These are phyloP conservation scores for Athalia rosae DNA, from an alignment of 2,888 invertebrate genomes.

Conservation along the genomic window DNA sequence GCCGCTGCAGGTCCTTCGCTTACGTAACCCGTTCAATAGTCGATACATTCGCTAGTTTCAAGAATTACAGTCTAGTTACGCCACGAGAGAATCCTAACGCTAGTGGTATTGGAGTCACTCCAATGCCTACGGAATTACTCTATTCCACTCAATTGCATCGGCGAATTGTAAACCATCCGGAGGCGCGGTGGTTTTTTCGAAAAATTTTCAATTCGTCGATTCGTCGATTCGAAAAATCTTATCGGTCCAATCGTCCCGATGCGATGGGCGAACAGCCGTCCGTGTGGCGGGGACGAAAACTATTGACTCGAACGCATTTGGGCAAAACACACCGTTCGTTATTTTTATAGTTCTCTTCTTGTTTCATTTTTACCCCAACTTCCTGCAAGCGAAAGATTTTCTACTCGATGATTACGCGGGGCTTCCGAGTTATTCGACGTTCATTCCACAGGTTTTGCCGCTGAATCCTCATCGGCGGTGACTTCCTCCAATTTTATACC, in stretches of 20 bases:
- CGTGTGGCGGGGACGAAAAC: too few relatives aligned
- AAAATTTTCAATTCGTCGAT: background rate
- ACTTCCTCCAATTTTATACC: background rate
- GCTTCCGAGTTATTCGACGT: background rate
- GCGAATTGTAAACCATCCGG: background rate
- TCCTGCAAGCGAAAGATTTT: conserved; percentile 18
- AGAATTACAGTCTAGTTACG: conserved; percentile 32
- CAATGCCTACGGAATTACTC: background rate
- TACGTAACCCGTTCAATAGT: conserved; percentile 40
- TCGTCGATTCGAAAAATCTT: background rate
- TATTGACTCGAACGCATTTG: too few relatives aligned
- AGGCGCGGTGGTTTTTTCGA: background rate
- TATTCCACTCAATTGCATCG: background rate
- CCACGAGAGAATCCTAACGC: background rate
- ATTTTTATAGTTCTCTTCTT: background rate
- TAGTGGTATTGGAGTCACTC: background rate
- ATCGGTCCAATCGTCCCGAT: too few relatives aligned
- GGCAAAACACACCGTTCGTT: background rate
- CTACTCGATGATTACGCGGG: background rate
- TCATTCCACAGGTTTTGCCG: conserved; percentile 30
- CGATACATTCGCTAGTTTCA: conserved; percentile 40
- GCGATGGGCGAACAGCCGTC: too few relatives aligned
- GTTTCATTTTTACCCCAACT: background rate
- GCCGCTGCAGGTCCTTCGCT: conserved; percentile 28
- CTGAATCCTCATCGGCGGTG: background rate